Base-by-base conservation (phyloP, 2,113 vertebrate genomes). In the Baryphthengus martii region DNA sequence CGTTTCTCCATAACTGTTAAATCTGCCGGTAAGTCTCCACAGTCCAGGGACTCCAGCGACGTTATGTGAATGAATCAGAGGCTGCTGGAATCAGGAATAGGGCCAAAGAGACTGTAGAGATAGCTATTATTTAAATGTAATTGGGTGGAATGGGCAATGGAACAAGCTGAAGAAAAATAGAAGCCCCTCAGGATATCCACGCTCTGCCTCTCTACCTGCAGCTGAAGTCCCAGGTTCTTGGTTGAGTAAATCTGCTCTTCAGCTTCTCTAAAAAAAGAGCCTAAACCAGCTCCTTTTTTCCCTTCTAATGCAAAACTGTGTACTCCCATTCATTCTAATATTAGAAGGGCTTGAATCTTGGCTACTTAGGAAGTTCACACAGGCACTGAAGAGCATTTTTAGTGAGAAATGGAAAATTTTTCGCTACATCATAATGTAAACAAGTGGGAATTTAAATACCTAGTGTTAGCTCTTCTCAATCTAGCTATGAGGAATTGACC, bases 61-160 rank as follows among this genome's bases (percentile, higher is more conserved):
- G 10, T 42, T 35, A 3, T 91, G 42, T 55, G 35, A 95, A 76
- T 88, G 92, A 95, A 78, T 92, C 56, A 40, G 84, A 92, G 81
- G 50, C 80, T 88, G 29, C 80, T 47, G 49, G 72, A 94, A 87
- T 85, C 68, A 25, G 78, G 66, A 93, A 80, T 28, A 33, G 15
- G 62, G 75, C 93, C 85, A 90, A 95, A 65, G 59, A 89, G 73
- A 33, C 71, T 50, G 52, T 55, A 81, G 79, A 93, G 76, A 75
- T 76, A 65, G 90, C 59, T 95, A 44, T 96, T 95, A 95, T 86
- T 88, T 87, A 93, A 82, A 94, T 76, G 78, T 94, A 96, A 96
- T 83, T 88, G 93, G 88, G 81, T 90, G 77, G 77, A 96, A 96
- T 92, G 73, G 84, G 70, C 37, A 77, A 92, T 89, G 61, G 77